Evolutionary conservation across 2,888 invertebrate genomes (phyloP), one percentile per base, ranked within the genome.

Genomic region (Tenthredo mesomela): DNA sequence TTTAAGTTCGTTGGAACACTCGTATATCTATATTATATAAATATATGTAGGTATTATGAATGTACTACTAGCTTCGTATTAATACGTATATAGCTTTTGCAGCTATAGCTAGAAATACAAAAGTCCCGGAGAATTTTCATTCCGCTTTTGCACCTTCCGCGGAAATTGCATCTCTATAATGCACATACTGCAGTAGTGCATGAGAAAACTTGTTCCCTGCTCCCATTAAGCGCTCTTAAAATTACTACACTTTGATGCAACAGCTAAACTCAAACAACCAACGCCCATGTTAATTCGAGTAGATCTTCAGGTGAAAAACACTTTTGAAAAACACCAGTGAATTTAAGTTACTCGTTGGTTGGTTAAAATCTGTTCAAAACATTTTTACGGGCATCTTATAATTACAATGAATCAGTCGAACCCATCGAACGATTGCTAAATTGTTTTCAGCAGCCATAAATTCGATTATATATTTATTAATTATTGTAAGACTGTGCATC

Each of bases 81-180:
- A n/a, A n/a, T 54, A n/a, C 18, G n/a, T n/a, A 50, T n/a, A 50
- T n/a, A 50, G 18, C 54, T 54, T 54, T n/a, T 10, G n/a, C 54
- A 54, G n/a, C n/a, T 2, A 25, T 10, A 61, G 25, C n/a, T n/a
- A 7, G n/a, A n/a, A 61, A 25, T 3, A 29, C 61, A 25, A 25
- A 54, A 54, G 54, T 61, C 25, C 61, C 12, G 4, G 61, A 25
- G 61, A 61, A 61, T 61, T 61, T 61, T 70, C 37, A 6, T 73
- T 73, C 73, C n/a, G 25, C 21, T 73, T 15, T 40, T 12, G 12
- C 73, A 40, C 40, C 43, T 40, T 25, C n/a, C 40, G n/a, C 73
- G 25, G 10, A 73, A 73, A 73, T 43, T 73, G 73, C 73, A 73
- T 73, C 73, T 73, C 73, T 73, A 73, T 73, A 73, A 73, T 73